These are phyloP conservation scores for Rutilus rutilus DNA, from an alignment of 2,113 vertebrate species.

Conservation along the genomic window DNA sequence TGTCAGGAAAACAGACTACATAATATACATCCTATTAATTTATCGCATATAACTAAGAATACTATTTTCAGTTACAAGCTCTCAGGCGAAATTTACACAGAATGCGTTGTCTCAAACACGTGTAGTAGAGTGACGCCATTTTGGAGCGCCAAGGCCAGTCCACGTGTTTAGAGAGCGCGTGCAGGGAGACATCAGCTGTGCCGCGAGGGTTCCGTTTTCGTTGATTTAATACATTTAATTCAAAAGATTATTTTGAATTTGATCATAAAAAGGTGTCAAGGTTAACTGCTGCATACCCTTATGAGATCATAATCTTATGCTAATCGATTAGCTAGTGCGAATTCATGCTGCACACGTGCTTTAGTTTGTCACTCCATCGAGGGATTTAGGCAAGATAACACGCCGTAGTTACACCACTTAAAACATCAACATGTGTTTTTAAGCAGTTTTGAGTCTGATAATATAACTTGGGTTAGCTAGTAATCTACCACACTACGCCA, in stretches of 20 bases:
- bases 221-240: background rate
- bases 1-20: background rate
- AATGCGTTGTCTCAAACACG: background rate
- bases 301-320: too few species aligned
- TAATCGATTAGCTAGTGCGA: background rate
- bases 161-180: conserved; percentile 50
- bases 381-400: background rate
- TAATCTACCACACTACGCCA: background rate
- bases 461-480: background rate
- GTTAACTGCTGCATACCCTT: background rate
- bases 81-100: background rate
- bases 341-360: background rate
- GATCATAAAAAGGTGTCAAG: rapidly evolving
- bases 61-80: background rate
- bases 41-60: background rate
- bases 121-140: conserved; percentile 35
- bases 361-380: background rate
- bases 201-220: background rate
- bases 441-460: background rate
- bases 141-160: background rate
- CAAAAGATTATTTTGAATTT: background rate
- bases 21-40: background rate
- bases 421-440: background rate
- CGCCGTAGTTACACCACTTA: background rate
- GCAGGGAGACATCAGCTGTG: background rate